A percentile compares a stretch with the other conserved stretches of the same genome.
These are phyloP conservation scores for Henricia sp. DNA, from an alignment of 53 echinoderm and acorn worm genomes.

Conservation along the genomic window DNA sequence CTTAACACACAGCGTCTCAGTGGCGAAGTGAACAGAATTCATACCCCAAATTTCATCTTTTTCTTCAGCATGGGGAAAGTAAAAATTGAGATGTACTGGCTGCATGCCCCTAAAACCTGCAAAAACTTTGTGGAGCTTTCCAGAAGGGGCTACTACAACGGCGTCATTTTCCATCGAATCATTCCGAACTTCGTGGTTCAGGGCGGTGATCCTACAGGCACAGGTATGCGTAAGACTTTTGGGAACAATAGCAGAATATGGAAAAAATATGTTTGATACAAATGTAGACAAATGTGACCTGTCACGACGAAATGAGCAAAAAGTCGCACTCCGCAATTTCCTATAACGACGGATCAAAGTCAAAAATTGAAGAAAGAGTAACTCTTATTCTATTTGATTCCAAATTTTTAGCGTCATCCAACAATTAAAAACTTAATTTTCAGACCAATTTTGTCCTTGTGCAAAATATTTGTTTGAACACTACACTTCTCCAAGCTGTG, in stretches of 20 bases:
- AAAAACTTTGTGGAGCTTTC: slow-evolving; percentile 93
- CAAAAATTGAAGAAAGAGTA: too few species aligned
- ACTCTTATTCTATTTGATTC: too few species aligned
- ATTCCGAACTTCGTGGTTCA: slow-evolving; percentile 91
- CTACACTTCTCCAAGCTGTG: too few species aligned
- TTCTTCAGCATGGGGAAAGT: slow-evolving; percentile 85
- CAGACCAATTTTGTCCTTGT: too few species aligned
- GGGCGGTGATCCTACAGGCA: slow-evolving; percentile 97
- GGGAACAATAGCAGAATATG: neutral
- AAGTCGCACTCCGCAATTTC: neutral
- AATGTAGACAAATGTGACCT: too few species aligned
- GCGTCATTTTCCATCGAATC: slow-evolving; percentile 92
- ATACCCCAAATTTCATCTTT: neutral
- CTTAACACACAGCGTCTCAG: too few species aligned
- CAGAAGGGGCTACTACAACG: slow-evolving; percentile 94
- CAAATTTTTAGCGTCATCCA: too few species aligned
- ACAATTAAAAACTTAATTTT: too few species aligned
- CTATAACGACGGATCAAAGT: too few species aligned
- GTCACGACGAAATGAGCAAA: neutral
- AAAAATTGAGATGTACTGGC: slow-evolving; percentile 92
- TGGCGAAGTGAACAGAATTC: too few species aligned
- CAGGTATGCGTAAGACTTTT: slow-evolving; percentile 72
- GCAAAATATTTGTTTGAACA: too few species aligned
- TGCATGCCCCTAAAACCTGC: slow-evolving; percentile 92
- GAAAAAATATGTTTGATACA: neutral